Conservation (phyloP, 2,888 invertebrate species). For the Luffia ferchaultella region DNA sequence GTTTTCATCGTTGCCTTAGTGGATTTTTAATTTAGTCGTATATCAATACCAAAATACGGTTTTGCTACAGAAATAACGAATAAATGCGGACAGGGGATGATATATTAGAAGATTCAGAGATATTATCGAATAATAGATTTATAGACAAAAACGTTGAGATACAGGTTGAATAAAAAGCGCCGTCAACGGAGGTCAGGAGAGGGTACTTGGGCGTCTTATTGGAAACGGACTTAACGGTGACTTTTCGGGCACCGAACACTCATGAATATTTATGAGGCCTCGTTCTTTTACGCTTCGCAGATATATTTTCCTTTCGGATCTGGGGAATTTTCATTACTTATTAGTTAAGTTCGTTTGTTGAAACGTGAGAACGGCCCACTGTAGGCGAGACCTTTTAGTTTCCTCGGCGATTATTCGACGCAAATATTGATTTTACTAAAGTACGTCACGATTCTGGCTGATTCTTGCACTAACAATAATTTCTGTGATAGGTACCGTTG, state of each 20-base stretch:
- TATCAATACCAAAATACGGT: no score
- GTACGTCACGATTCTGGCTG: no score
- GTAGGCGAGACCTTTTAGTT: neutral
- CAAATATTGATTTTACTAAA: no score
- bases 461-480: no score
- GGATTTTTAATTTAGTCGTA: no score
- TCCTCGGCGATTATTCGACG: no score
- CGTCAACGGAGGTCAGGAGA: conserved; percentile 34
- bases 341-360: neutral
- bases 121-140: conserved; percentile 18
- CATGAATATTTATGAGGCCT: conserved; percentile 59
- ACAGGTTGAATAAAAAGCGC: conserved; percentile 12
- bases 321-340: neutral
- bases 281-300: conserved; percentile 34
- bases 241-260: conserved; percentile 49
- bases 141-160: conserved; percentile 17
- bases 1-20: neutral
- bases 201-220: conserved; percentile 40
- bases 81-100: neutral
- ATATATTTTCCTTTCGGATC: conserved; percentile 13
- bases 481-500: no score
- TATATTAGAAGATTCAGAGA: conserved; percentile 1
- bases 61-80: no score
- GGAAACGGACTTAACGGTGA: conserved; percentile 56
- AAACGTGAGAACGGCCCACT: neutral